Evolutionary conservation across 2,797 vertebrate genomes (phyloP).

Genomic region (Dryobates pubescens): DNA sequence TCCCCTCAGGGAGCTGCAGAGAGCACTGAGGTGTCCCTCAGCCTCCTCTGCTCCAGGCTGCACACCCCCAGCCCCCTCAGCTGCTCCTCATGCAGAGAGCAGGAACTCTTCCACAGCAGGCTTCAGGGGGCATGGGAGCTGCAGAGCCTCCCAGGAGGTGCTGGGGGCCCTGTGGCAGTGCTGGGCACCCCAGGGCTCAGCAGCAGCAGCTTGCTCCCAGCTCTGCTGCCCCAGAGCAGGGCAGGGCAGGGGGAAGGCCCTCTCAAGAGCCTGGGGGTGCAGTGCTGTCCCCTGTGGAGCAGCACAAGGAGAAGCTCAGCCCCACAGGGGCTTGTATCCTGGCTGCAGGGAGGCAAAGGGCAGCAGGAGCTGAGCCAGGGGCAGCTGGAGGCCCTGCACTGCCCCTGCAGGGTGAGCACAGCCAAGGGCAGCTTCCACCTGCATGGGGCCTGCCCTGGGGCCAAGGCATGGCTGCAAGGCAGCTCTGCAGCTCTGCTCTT

Average conservation of each 20-base stretch:
- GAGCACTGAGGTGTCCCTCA: too few species aligned
- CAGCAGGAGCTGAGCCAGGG: constrained; percentile 88
- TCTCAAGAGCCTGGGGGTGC: too few species aligned
- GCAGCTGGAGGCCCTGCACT: constrained; percentile 86
- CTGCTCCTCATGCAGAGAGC: not conserved
- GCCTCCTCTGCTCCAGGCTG: too few species aligned
- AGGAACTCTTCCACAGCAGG: not conserved
- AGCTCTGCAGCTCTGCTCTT: not conserved
- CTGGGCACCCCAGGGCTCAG: not conserved
- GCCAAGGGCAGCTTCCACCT: not conserved
- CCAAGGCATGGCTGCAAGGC: not conserved
- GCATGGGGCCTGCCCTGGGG: not conserved
- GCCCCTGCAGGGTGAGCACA: constrained; percentile 85
- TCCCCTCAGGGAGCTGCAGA: too few species aligned
- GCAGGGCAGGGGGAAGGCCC: too few species aligned
- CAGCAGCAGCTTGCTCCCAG: not conserved
- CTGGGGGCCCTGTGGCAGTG: not conserved
- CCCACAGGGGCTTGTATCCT: not conserved
- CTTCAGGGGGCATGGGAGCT: not conserved
- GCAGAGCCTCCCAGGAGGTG: not conserved
- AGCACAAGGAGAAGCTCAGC: not conserved
- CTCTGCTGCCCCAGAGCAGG: not conserved
- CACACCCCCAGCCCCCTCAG: too few species aligned
- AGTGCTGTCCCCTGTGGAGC: not conserved
- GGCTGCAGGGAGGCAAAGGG: constrained; percentile 86